Conservation (phyloP, 2,113 vertebrate species). For the Rhadina sibilatrix region DNA sequence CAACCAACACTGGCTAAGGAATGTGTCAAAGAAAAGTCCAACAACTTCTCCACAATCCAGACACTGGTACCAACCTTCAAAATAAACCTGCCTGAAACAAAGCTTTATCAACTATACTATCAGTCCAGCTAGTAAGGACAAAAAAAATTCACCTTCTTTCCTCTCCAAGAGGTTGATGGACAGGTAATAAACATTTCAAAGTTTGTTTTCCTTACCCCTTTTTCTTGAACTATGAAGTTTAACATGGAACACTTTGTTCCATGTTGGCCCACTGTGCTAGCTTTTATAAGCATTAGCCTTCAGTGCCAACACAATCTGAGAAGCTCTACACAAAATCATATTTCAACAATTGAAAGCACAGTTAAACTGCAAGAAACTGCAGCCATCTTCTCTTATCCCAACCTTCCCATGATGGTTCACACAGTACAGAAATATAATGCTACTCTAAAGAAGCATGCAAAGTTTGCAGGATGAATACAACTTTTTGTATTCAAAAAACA, state of each 20-base stretch:
- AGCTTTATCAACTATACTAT: neutral
- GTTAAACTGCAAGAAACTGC: neutral
- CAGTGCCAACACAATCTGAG: neutral
- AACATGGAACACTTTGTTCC: neutral
- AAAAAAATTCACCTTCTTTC: neutral
- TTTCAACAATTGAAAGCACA: neutral
- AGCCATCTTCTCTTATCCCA: neutral
- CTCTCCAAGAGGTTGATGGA: neutral
- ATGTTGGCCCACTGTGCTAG: neutral
- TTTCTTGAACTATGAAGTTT: neutral
- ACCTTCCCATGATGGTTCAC: neutral
- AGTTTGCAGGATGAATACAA: constrained; percentile 8
- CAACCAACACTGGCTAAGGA: neutral
- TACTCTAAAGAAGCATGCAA: neutral
- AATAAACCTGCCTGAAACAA: neutral
- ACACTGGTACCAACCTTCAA: neutral
- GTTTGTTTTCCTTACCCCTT: neutral
- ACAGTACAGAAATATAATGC: neutral
- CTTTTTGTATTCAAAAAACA: neutral
- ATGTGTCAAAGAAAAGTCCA: neutral
- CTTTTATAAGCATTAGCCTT: neutral
- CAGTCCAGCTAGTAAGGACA: neutral
- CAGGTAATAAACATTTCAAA: neutral
- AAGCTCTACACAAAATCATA: neutral
- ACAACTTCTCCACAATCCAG: neutral